Evolutionary conservation across 2,113 vertebrate species (phyloP).

Genomic region (Casuarius casuarius): DNA sequence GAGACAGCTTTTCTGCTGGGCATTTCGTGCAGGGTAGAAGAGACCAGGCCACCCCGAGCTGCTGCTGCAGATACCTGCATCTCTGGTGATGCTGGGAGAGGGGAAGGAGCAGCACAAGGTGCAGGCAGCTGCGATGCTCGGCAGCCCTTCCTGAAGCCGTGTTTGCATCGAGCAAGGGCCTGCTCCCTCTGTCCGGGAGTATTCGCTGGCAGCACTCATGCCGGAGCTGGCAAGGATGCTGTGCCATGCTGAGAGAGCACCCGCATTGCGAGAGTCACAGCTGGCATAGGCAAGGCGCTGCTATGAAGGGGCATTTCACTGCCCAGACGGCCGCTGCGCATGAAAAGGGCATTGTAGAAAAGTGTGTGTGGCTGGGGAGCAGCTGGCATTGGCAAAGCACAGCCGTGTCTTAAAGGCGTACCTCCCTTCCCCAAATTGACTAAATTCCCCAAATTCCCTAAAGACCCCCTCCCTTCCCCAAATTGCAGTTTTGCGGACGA

Average conservation of each 20-base stretch:
- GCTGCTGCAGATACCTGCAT: background rate
- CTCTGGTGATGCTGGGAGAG: background rate
- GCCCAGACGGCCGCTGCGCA: slow-evolving; percentile 25
- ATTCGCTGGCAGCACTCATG: background rate
- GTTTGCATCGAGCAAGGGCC: background rate
- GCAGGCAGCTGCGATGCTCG: background rate
- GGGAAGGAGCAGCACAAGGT: background rate
- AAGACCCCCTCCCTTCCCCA: background rate
- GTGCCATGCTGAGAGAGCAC: slow-evolving; percentile 71
- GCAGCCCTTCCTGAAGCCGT: background rate
- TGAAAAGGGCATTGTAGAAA: slow-evolving; percentile 70
- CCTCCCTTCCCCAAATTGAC: background rate
- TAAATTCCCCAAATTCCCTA: no score
- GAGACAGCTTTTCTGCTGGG: background rate
- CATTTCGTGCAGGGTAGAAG: background rate
- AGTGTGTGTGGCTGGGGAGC: slow-evolving; percentile 58
- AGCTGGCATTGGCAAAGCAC: slow-evolving; percentile 61
- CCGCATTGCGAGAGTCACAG: slow-evolving; percentile 51
- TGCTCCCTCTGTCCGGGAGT: background rate
- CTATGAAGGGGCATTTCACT: slow-evolving; percentile 61
- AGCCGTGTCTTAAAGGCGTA: background rate
- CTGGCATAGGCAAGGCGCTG: slow-evolving; percentile 46
- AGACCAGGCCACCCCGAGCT: background rate
- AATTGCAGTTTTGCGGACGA: background rate
- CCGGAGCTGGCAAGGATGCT: slow-evolving; percentile 30